Evolutionary conservation across 1,140 invertebrate species (phyloP).

Genomic region (Listronotus bonariensis): DNA sequence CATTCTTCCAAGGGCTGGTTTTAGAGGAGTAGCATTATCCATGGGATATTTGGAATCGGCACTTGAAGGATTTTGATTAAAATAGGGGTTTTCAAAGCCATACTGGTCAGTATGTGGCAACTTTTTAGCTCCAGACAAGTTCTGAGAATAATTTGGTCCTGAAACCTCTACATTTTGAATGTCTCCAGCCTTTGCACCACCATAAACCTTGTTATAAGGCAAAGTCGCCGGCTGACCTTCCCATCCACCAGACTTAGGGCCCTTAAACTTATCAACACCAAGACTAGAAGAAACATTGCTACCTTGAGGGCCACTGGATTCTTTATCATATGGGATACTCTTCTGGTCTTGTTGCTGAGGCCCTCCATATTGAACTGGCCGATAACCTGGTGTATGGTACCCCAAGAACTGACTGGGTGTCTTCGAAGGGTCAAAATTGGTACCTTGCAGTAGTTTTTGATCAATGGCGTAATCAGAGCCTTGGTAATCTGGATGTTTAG

Average conservation of each 20-base stretch:
- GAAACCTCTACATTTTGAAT: no score
- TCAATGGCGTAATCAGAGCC: conserved; percentile 19
- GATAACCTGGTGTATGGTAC: background rate
- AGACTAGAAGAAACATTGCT: background rate
- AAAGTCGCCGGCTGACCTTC: background rate
- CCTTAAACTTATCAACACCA: background rate
- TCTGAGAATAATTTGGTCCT: background rate
- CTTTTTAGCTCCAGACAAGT: background rate
- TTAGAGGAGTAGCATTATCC: no score
- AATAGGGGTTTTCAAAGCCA: conserved; percentile 31
- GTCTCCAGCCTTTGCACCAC: no score
- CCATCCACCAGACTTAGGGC: background rate
- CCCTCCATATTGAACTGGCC: background rate
- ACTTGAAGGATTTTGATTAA: conserved; percentile 16
- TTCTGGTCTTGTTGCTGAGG: background rate
- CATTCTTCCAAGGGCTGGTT: background rate
- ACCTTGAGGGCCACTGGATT: background rate
- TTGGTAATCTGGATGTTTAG: background rate
- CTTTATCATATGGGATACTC: background rate
- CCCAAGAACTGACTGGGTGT: conserved; percentile 34
- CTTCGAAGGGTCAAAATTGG: conserved; percentile 34
- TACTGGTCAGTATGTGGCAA: background rate
- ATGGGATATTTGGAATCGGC: conserved; percentile 15
- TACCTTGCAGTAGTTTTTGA: conserved; percentile 29
- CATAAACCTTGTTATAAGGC: no score